Evolutionary conservation across 1,140 invertebrate species (phyloP).

Genomic region (Holotrichia oblita): DNA sequence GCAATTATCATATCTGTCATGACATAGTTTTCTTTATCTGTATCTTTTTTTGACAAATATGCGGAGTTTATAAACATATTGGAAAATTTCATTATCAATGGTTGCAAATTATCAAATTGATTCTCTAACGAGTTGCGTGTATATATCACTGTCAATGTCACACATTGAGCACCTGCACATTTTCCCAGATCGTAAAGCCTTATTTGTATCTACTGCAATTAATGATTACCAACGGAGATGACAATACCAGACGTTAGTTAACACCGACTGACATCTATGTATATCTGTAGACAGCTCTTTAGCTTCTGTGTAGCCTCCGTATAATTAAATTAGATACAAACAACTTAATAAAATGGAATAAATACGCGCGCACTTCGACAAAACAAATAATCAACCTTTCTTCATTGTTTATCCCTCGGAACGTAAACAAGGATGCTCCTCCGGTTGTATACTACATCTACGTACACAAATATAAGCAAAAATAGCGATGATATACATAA

Average conservation of each 20-base stretch:
- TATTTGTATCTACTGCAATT: not conserved
- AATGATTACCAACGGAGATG: not conserved
- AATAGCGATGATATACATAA: constrained; percentile 35
- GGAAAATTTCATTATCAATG: too few relatives aligned
- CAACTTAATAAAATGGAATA: too few relatives aligned
- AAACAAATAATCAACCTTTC: too few relatives aligned
- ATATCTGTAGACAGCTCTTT: constrained; percentile 12
- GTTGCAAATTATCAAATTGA: too few relatives aligned
- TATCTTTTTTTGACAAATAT: too few relatives aligned
- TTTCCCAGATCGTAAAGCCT: not conserved
- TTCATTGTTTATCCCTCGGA: constrained; percentile 14
- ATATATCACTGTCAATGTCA: too few relatives aligned
- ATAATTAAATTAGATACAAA: constrained; percentile 6
- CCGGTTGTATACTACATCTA: not conserved
- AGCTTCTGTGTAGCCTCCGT: constrained; percentile 11
- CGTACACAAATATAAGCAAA: constrained; percentile 31
- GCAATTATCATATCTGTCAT: too few relatives aligned
- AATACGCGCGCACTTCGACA: too few relatives aligned
- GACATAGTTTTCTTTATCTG: too few relatives aligned
- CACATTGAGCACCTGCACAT: too few relatives aligned
- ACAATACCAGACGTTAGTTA: not conserved
- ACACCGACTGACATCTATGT: constrained; percentile 4
- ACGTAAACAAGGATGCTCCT: constrained; percentile 28
- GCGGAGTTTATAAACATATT: too few relatives aligned
- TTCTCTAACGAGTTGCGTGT: too few relatives aligned